Percentiles rank a stretch among this genome's conserved stretches.
phyloP scores from a whole-genome alignment of 2,797 vertebrate genomes.

The Xenentodon cancila region DNA sequence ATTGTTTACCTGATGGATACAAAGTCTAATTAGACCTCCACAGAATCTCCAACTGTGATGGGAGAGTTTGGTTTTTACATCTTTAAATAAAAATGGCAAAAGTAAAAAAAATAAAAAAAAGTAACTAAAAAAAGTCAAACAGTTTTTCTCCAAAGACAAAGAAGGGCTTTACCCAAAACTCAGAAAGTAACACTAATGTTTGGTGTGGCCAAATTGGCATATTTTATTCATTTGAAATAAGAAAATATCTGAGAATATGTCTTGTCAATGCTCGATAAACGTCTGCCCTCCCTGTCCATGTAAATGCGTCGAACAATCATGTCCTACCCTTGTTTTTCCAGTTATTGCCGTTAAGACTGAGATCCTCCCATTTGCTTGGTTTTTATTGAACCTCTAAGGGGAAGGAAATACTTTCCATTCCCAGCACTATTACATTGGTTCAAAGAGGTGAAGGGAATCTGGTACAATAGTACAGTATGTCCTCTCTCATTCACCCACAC shows the following conservation, averaged over 20 bases:
- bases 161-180: neutral
- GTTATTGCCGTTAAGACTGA: conserved; percentile 50
- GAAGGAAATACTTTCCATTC: conserved; percentile 24
- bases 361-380: conserved; percentile 38
- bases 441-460: conserved; percentile 35
- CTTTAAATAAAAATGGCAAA: conserved; percentile 19
- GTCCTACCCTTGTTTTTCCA: neutral
- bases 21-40: conserved; percentile 58
- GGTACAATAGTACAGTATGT: conserved; percentile 47
- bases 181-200: conserved; percentile 34
- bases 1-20: conserved; percentile 71
- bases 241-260: neutral
- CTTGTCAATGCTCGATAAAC: neutral
- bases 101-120: too few relatives aligned
- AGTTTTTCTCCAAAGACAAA: neutral
- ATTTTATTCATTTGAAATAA: neutral
- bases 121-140: neutral
- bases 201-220: conserved; percentile 32
- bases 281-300: neutral
- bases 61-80: conserved; percentile 5
- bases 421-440: conserved; percentile 53
- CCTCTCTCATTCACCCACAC: conserved; percentile 18
- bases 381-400: conserved; percentile 54
- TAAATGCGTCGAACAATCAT: conserved; percentile 9
- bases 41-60: conserved; percentile 47